Conservation (phyloP, 1,140 invertebrate species). For the Saccostrea echinata region DNA sequence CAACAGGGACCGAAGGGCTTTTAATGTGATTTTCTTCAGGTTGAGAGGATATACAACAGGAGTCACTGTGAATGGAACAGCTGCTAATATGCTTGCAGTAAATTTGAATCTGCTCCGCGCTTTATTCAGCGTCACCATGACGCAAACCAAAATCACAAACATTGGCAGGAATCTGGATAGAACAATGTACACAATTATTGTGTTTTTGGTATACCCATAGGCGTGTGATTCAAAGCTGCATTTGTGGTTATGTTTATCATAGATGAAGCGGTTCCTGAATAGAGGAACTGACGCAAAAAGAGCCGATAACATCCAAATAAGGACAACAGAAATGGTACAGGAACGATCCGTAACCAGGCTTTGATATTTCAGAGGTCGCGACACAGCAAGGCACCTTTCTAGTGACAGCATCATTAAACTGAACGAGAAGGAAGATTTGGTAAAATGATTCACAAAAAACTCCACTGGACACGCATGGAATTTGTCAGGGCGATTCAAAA, state of each 20-base stretch:
- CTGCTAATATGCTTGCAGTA: background rate
- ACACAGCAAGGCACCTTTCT: background rate
- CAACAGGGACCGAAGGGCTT: background rate
- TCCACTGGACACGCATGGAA: background rate
- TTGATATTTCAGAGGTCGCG: background rate
- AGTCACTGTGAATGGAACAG: background rate
- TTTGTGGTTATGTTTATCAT: background rate
- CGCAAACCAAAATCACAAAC: background rate
- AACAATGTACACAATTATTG: background rate
- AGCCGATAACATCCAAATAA: background rate
- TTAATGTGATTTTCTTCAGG: constrained; percentile 5
- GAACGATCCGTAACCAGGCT: background rate
- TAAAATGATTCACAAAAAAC: background rate
- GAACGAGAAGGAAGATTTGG: background rate
- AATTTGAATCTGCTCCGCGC: background rate
- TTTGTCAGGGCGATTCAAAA: background rate
- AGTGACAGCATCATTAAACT: background rate
- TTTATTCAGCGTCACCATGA: background rate
- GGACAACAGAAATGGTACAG: background rate
- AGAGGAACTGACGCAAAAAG: background rate
- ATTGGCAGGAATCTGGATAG: background rate
- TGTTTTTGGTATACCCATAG: background rate
- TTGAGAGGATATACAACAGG: background rate
- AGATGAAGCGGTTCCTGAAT: background rate
- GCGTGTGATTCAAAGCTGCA: background rate